Evolutionary conservation across 2,797 vertebrate genomes (phyloP).

Genomic region (Pseudochirops cupreus): DNA sequence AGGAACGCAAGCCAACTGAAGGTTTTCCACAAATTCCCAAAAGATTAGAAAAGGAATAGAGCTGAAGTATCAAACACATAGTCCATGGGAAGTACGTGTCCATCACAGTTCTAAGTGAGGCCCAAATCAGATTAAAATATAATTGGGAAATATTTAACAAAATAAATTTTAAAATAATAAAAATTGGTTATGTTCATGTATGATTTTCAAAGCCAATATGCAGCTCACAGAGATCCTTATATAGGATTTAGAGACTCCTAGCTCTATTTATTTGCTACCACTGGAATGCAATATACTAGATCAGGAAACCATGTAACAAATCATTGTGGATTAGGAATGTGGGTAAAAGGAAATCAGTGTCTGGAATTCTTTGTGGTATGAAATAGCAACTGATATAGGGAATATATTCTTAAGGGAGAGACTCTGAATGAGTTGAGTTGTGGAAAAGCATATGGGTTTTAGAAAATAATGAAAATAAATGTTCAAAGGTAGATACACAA

Average conservation of each 20-base stretch:
- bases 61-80: neutral
- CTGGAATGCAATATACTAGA: neutral
- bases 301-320: neutral
- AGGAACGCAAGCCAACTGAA: neutral
- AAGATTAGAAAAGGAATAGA: neutral
- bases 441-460: neutral
- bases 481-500: neutral
- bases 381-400: neutral
- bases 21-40: neutral
- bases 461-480: neutral
- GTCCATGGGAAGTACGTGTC: neutral
- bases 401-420: neutral
- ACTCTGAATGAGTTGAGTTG: neutral
- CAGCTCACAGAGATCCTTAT: neutral
- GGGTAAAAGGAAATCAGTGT: neutral
- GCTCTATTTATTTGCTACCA: neutral
- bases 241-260: neutral
- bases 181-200: neutral
- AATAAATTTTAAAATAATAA: neutral
- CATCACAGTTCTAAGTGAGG: neutral
- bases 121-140: neutral
- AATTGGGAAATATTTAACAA: neutral
- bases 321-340: neutral
- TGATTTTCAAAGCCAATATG: neutral
- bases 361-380: neutral